phyloP scores from a whole-genome alignment of 1,140 invertebrate genomes.

The Liolophura sinensis region DNA sequence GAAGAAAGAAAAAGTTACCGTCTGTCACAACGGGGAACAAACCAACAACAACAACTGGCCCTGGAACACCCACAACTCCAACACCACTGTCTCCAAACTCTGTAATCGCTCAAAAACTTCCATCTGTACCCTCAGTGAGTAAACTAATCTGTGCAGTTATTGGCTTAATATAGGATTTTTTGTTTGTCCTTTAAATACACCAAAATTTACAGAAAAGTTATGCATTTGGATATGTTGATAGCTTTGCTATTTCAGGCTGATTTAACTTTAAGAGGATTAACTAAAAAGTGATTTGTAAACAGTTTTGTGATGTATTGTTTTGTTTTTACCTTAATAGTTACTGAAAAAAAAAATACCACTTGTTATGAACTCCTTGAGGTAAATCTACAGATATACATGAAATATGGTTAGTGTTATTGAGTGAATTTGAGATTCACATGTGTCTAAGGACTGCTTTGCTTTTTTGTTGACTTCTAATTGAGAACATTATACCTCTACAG shows the following conservation, averaged over 20 bases:
- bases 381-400: too few relatives aligned
- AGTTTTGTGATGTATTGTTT: too few relatives aligned
- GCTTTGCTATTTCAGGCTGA: too few relatives aligned
- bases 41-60: constrained; percentile 59
- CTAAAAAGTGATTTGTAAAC: too few relatives aligned
- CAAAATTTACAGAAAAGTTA: too few relatives aligned
- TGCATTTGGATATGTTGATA: too few relatives aligned
- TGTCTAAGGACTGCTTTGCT: constrained; percentile 3
- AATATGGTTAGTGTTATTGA: neutral
- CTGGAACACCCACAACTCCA: constrained; percentile 34
- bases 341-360: too few relatives aligned
- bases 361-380: too few relatives aligned
- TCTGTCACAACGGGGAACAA: constrained; percentile 46
- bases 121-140: constrained; percentile 52
- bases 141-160: neutral
- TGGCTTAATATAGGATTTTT: too few relatives aligned
- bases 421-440: neutral
- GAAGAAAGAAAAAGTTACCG: constrained; percentile 73
- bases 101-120: constrained; percentile 39
- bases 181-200: too few relatives aligned
- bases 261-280: too few relatives aligned
- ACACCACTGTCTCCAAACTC: neutral
- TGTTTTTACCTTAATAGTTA: too few relatives aligned
- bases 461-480: neutral
- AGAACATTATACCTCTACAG: constrained; percentile 55